phyloP scores from a whole-genome alignment of 1,140 invertebrate genomes.

The Ericerus pela region DNA sequence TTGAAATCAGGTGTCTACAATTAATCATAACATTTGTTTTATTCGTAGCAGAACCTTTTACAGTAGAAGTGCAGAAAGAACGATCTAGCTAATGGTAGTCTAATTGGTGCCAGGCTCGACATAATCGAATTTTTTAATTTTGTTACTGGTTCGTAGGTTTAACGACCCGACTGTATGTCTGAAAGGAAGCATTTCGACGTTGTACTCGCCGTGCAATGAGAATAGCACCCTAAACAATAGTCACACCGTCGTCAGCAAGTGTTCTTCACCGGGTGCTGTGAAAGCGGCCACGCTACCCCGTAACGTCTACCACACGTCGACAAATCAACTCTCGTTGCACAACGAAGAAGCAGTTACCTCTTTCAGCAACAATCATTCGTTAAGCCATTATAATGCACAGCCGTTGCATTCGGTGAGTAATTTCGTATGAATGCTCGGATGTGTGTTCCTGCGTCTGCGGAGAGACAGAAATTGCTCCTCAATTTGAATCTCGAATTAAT shows the following conservation, averaged over 20 bases:
- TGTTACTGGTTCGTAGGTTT: conserved; percentile 24
- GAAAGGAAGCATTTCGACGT: conserved; percentile 16
- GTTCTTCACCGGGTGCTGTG: conserved; percentile 36
- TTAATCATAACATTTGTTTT: too few species aligned
- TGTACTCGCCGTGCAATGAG: conserved; percentile 14
- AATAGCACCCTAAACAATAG: conserved; percentile 18
- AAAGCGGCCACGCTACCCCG: conserved; percentile 52
- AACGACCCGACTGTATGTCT: conserved; percentile 31
- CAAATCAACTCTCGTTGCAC: conserved; percentile 13
- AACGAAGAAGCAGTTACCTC: conserved; percentile 13
- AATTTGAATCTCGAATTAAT: too few species aligned
- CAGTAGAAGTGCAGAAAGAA: too few species aligned
- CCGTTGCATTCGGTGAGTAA: background rate
- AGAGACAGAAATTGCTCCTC: too few species aligned
- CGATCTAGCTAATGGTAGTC: too few species aligned
- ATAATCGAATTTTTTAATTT: background rate
- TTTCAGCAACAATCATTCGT: conserved; percentile 11
- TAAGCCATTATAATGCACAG: conserved; percentile 2
- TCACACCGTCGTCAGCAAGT: conserved; percentile 14
- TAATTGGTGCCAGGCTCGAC: too few species aligned
- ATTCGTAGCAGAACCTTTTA: too few species aligned
- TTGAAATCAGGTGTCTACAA: too few species aligned
- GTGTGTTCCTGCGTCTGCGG: too few species aligned
- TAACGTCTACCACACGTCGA: conserved; percentile 29
- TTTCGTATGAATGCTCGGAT: too few species aligned